Conservation (phyloP, 2,797 vertebrate genomes). For the Rhynchonycteris naso region DNA sequence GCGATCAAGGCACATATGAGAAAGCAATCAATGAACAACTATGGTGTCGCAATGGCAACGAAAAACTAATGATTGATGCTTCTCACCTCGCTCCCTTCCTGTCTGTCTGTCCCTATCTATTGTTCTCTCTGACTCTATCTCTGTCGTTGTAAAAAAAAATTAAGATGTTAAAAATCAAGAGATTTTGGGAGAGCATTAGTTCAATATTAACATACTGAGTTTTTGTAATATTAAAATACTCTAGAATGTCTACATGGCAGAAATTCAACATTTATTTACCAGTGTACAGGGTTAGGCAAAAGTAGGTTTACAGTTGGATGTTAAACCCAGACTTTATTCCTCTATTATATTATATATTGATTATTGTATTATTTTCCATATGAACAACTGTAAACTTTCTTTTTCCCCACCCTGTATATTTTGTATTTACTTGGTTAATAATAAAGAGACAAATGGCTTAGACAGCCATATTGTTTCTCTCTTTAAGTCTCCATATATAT, state of each 20-base stretch:
- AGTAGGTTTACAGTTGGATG: not conserved
- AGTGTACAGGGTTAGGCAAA: not conserved
- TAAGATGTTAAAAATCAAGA: not conserved
- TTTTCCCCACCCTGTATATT: not conserved
- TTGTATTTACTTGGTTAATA: not conserved
- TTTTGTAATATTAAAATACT: constrained; percentile 26
- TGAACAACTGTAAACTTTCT: not conserved
- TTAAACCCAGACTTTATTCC: not conserved
- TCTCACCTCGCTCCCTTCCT: no score
- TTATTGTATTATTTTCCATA: not conserved
- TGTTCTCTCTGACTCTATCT: no score
- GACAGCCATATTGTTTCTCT: not conserved
- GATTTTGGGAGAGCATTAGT: not conserved
- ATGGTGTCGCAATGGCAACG: no score
- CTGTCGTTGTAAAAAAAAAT: no score
- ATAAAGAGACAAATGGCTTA: not conserved
- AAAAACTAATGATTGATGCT: no score
- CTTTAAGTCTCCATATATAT: not conserved
- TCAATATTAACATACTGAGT: not conserved
- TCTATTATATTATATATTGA: not conserved
- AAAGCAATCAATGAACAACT: no score
- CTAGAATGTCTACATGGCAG: not conserved
- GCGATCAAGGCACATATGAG: no score
- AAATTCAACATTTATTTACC: constrained; percentile 20
- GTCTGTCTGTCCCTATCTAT: no score